Conservation (phyloP, 2,888 invertebrate species). For the Mechanitis mazaeus region DNA sequence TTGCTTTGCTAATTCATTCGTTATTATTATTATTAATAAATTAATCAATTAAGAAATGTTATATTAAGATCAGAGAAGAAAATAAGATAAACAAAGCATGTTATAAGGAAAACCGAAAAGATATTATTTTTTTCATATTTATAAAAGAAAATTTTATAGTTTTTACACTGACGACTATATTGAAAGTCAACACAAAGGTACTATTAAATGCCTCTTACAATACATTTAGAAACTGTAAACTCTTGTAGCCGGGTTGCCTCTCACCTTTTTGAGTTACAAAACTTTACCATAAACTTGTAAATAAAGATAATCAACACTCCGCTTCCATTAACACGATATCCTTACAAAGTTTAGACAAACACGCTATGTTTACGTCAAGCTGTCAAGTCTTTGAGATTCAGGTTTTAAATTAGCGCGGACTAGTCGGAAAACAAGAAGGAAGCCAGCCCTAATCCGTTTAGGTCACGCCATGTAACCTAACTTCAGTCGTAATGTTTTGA, state of each 20-base stretch:
- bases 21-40: too few relatives aligned
- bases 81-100: too few relatives aligned
- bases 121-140: too few relatives aligned
- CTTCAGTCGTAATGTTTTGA: slow-evolving; percentile 33
- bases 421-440: slow-evolving; percentile 44
- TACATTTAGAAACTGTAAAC: slow-evolving; percentile 4
- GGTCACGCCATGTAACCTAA: slow-evolving; percentile 49
- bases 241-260: not conserved
- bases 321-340: slow-evolving; percentile 25
- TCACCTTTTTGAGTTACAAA: not conserved
- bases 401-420: slow-evolving; percentile 64
- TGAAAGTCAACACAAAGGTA: not conserved
- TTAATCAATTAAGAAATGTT: too few relatives aligned
- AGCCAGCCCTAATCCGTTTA: slow-evolving; percentile 45
- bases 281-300: slow-evolving; percentile 7
- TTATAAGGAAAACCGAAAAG: too few relatives aligned
- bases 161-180: not conserved
- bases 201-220: not conserved
- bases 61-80: too few relatives aligned
- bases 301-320: slow-evolving; percentile 15
- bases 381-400: slow-evolving; percentile 58
- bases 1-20: too few relatives aligned
- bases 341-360: slow-evolving; percentile 41
- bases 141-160: too few relatives aligned
- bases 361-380: slow-evolving; percentile 62